Conservation (phyloP, 2,797 vertebrate genomes). For the Paedocypris micromegethes region DNA sequence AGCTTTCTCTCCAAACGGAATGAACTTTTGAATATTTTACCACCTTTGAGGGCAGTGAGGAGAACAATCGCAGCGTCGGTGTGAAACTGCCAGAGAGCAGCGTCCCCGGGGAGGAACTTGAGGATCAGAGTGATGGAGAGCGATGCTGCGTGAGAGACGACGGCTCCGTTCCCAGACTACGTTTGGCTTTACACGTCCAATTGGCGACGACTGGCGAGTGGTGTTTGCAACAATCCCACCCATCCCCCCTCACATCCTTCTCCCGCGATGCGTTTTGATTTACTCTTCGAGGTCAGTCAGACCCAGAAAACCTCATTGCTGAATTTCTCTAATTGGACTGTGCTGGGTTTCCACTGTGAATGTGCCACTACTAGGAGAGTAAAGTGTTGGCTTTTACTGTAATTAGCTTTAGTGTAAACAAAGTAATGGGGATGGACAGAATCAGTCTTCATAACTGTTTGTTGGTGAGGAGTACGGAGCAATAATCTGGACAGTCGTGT, state of each 20-base stretch:
- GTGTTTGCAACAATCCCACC: conserved; percentile 5
- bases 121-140: conserved; percentile 16
- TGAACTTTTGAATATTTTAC: conserved; percentile 21
- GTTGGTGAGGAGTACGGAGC: no score
- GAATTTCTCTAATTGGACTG: conserved; percentile 14
- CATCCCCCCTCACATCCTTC: not conserved
- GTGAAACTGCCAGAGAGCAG: conserved; percentile 11
- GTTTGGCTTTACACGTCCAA: conserved; percentile 11
- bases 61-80: conserved; percentile 16
- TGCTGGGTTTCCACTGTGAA: no score
- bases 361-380: no score
- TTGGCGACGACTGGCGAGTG: not conserved
- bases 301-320: conserved; percentile 14
- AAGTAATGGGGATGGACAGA: no score
- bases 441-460: no score
- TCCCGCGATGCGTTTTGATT: not conserved
- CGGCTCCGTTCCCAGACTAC: not conserved
- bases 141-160: no score
- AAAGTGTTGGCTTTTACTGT: no score
- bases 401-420: no score
- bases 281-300: conserved; percentile 12
- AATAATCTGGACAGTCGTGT: no score
- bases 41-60: not conserved
- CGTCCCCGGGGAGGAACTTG: conserved; percentile 9
- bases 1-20: not conserved